phyloP scores from a whole-genome alignment of 2,113 vertebrate species.

The Cebidichthys violaceus region DNA sequence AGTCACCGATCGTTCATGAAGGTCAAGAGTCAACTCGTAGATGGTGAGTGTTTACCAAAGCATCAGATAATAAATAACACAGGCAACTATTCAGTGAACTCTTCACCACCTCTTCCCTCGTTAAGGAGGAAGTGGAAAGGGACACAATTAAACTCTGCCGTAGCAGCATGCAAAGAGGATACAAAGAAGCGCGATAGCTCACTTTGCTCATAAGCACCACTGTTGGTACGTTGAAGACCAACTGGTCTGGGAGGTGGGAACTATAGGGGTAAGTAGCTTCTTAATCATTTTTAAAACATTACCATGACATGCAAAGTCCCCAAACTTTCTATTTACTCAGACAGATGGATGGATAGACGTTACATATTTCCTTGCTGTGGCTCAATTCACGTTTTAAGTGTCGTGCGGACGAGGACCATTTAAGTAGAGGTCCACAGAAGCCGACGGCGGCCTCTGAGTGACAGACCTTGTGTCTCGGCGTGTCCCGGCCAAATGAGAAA shows the following conservation, averaged over 20 bases:
- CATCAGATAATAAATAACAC: neutral
- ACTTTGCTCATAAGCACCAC: neutral
- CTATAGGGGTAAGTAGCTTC: neutral
- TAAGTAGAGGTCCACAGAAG: conserved; percentile 42
- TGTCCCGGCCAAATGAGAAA: conserved; percentile 68
- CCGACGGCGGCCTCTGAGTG: conserved; percentile 53
- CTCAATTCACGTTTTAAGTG: conserved; percentile 14
- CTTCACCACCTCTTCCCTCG: neutral
- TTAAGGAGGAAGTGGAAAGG: neutral
- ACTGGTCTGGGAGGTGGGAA: neutral
- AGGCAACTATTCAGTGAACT: neutral
- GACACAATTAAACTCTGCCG: neutral
- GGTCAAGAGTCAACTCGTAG: neutral
- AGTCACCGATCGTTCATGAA: neutral
- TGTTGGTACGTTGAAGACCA: neutral
- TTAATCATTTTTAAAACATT: neutral
- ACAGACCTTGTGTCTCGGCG: conserved; percentile 56
- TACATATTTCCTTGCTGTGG: conserved; percentile 3
- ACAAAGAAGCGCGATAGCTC: neutral
- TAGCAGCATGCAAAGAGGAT: neutral
- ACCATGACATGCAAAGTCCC: neutral
- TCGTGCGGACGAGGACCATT: conserved; percentile 50
- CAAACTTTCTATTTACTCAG: neutral
- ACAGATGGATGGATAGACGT: neutral
- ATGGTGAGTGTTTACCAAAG: neutral